Percentiles rank a stretch among this genome's conserved stretches.
Evolutionary conservation across 1,140 invertebrate genomes (phyloP).

Genomic region (Ips typographus): DNA sequence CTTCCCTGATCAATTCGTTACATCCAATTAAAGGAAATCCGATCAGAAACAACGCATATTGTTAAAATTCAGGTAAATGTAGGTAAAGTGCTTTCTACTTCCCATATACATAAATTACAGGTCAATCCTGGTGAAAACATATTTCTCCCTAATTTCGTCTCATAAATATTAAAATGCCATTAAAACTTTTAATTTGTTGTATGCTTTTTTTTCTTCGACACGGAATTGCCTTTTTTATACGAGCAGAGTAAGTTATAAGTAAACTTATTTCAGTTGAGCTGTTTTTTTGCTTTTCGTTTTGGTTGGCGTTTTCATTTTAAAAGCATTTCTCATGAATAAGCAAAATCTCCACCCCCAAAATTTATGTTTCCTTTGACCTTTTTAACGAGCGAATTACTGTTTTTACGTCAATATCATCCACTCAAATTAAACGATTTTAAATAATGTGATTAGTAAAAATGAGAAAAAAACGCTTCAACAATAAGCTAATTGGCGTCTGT

Average conservation of each 20-base stretch:
- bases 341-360: conserved; percentile 41
- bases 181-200: conserved; percentile 33
- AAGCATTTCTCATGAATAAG: conserved; percentile 50
- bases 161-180: conserved; percentile 15
- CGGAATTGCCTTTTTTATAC: conserved; percentile 34
- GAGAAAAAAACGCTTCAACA: too few relatives aligned
- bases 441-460: too few relatives aligned
- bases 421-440: too few relatives aligned
- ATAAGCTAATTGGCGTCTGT: too few relatives aligned
- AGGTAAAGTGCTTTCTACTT: too few relatives aligned
- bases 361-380: conserved; percentile 17
- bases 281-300: conserved; percentile 46
- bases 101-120: background rate
- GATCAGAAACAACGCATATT: too few relatives aligned
- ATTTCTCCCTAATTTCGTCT: background rate
- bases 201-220: conserved; percentile 14
- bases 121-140: background rate
- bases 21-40: too few relatives aligned
- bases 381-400: conserved; percentile 21
- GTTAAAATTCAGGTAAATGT: too few relatives aligned
- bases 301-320: conserved; percentile 48
- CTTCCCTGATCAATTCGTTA: too few relatives aligned
- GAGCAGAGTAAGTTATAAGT: conserved; percentile 47
- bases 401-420: background rate
- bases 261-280: conserved; percentile 46